Conservation (phyloP, 2,797 vertebrate species). For the Rhodeus uyekii region DNA sequence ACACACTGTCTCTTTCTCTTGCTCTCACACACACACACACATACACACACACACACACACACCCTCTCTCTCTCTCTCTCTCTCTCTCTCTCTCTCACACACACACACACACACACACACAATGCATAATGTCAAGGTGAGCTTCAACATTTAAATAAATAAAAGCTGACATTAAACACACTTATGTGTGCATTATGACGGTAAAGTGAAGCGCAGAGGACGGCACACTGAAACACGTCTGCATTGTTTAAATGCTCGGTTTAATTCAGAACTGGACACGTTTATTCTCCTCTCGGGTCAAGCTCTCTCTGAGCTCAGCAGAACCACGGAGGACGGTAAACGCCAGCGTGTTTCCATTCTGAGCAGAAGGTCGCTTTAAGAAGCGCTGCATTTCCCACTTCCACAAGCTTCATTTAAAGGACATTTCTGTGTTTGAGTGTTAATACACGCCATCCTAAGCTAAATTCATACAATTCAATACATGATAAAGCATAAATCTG, state of each 20-base stretch:
- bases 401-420: too few species aligned
- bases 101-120: too few species aligned
- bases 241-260: neutral
- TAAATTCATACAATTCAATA: neutral
- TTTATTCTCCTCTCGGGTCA: neutral
- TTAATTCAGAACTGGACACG: neutral
- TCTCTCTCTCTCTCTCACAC: too few species aligned
- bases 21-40: too few species aligned
- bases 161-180: neutral
- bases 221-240: neutral
- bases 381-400: too few species aligned
- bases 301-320: conserved; percentile 1
- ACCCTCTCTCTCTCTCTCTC: too few species aligned
- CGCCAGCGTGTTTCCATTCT: neutral
- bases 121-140: neutral
- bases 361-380: neutral
- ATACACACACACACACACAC: too few species aligned
- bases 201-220: neutral
- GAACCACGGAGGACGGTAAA: neutral
- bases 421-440: neutral
- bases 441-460: neutral
- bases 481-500: neutral
- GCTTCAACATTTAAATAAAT: neutral
- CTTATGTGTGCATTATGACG: neutral
- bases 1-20: too few species aligned